Evolutionary conservation across 2,888 invertebrate species (phyloP).

Genomic region (Vesta saturnalis): DNA sequence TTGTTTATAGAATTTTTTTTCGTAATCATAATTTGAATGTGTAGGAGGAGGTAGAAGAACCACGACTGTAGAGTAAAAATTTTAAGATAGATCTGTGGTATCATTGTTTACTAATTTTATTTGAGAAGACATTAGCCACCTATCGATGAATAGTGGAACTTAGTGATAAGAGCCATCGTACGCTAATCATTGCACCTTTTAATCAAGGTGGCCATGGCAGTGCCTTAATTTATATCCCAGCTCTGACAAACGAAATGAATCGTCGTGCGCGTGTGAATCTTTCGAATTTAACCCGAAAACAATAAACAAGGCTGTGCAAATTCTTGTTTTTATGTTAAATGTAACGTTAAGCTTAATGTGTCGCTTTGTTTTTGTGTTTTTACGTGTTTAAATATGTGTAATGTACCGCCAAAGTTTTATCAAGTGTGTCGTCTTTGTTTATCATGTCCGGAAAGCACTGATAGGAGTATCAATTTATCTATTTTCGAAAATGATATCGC

Average conservation of each 20-base stretch:
- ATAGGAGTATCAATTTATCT: slow-evolving; percentile 78
- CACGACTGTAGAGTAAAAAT: too few relatives aligned
- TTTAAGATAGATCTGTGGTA: slow-evolving; percentile 8
- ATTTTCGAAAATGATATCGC: slow-evolving; percentile 80
- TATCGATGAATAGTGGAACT: slow-evolving; percentile 25
- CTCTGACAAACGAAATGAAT: slow-evolving; percentile 56
- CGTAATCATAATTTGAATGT: too few relatives aligned
- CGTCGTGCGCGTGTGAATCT: slow-evolving; percentile 52
- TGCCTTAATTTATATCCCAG: slow-evolving; percentile 61
- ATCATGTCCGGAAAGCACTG: slow-evolving; percentile 71
- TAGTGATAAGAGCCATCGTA: slow-evolving; percentile 40
- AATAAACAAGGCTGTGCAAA: slow-evolving; percentile 59
- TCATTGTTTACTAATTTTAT: slow-evolving; percentile 17
- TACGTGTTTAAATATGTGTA: slow-evolving; percentile 62
- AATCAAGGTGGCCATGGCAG: slow-evolving; percentile 61
- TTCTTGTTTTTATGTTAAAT: slow-evolving; percentile 56
- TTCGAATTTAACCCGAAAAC: slow-evolving; percentile 51
- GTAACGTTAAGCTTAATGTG: slow-evolving; percentile 54
- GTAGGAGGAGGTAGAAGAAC: too few relatives aligned
- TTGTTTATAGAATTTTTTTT: too few relatives aligned
- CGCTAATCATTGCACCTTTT: slow-evolving; percentile 58
- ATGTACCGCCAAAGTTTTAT: slow-evolving; percentile 92
- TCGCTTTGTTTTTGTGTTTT: slow-evolving; percentile 59
- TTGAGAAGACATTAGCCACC: slow-evolving; percentile 18
- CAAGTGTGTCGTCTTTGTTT: slow-evolving; percentile 94